Percentiles rank a stretch among this genome's conserved stretches.
phyloP scores from a whole-genome alignment of 2,797 vertebrate species.

The Smutsia temminckii region DNA sequence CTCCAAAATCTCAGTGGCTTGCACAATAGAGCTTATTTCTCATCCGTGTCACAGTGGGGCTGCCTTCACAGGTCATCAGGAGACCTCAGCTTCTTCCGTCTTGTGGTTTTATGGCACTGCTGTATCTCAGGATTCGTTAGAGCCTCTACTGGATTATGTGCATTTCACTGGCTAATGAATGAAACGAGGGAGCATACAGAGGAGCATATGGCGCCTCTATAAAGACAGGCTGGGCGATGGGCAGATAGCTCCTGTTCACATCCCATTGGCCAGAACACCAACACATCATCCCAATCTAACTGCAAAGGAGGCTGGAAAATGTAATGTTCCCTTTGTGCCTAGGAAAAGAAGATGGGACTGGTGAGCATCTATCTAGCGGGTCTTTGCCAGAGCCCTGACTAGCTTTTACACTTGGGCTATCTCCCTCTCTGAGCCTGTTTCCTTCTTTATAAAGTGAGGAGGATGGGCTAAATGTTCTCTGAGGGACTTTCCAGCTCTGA shows the following conservation, averaged over 20 bases:
- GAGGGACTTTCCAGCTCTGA: conserved; percentile 68
- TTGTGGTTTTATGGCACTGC: not conserved
- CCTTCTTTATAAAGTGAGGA: conserved; percentile 48
- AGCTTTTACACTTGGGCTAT: not conserved
- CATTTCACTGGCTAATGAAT: not conserved
- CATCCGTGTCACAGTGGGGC: not conserved
- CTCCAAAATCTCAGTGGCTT: conserved; percentile 5
- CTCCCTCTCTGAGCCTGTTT: conserved; percentile 39
- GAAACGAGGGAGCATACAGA: not conserved
- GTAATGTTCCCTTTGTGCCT: not conserved
- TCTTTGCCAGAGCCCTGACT: not conserved
- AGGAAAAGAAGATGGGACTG: conserved; percentile 12
- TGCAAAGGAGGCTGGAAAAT: not conserved
- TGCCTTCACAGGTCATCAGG: not conserved
- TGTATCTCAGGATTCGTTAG: not conserved
- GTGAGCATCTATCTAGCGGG: not conserved
- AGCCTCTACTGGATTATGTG: not conserved
- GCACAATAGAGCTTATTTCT: conserved; percentile 28
- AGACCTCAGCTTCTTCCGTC: not conserved
- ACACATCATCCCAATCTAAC: not conserved
- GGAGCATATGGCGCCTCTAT: not conserved
- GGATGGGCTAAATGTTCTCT: not conserved
- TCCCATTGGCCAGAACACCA: not conserved
- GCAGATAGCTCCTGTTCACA: not conserved
- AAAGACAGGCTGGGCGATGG: not conserved